Conservation (phyloP, 92 coral and sea anemone genomes). For the Phymanthus crucifer region DNA sequence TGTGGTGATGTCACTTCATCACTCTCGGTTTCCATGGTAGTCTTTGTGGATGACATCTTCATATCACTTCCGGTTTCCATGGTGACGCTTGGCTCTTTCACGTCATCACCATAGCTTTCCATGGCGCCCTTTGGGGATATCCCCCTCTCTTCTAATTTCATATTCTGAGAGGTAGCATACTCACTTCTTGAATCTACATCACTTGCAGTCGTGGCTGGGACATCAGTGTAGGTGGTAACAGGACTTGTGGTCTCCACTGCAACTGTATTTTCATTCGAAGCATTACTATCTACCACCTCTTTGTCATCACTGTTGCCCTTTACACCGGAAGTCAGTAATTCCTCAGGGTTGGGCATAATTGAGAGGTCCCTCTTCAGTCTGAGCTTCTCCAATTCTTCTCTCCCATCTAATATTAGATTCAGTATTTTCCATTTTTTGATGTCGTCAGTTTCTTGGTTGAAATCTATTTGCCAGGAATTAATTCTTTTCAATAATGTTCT, state of each 20-base stretch:
- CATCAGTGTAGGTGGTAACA: not conserved
- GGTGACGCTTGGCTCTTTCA: not conserved
- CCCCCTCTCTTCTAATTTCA: not conserved
- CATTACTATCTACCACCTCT: not conserved
- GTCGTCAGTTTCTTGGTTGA: conserved; percentile 7
- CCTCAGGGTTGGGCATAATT: too few species aligned
- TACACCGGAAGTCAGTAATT: not conserved
- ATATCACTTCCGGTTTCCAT: not conserved
- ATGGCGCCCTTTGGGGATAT: not conserved
- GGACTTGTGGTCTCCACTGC: not conserved
- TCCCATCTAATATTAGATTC: not conserved
- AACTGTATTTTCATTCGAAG: not conserved
- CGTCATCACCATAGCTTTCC: not conserved
- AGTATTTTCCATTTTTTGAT: conserved; percentile 4
- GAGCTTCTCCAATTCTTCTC: conserved; percentile 3
- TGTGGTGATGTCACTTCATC: not conserved
- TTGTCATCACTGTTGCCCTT: not conserved
- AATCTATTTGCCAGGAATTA: conserved; percentile 5
- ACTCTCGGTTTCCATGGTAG: not conserved
- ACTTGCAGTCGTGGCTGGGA: not conserved
- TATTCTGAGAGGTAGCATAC: too few species aligned
- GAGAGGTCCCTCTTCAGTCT: not conserved
- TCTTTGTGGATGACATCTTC: not conserved
- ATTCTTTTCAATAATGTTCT: conserved; percentile 2
- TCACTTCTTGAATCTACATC: too few species aligned